Conservation (phyloP, 2,113 vertebrate species). For the Myrmecophaga tridactyla region DNA sequence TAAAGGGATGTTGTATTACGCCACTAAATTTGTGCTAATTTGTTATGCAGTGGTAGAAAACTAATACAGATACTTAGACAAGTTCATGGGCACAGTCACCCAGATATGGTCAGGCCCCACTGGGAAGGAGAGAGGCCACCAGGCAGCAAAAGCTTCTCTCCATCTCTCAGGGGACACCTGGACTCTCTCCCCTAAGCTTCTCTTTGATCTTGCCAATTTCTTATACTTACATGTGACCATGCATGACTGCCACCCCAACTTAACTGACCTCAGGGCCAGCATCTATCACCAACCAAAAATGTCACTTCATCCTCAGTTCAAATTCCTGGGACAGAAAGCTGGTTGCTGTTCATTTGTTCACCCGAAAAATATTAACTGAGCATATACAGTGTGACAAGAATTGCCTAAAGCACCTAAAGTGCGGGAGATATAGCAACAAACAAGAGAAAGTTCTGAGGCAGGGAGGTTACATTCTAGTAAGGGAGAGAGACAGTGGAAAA, state of each 20-base stretch:
- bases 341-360: background rate
- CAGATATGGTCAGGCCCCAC: background rate
- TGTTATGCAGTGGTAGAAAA: background rate
- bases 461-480: background rate
- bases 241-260: background rate
- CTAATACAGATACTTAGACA: background rate
- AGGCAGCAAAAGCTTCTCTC: background rate
- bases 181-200: background rate
- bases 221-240: background rate
- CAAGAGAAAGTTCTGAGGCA: background rate
- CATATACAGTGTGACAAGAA: background rate
- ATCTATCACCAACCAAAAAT: background rate
- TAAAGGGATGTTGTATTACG: background rate
- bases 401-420: background rate
- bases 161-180: background rate
- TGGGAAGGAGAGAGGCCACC: background rate
- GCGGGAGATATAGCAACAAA: background rate
- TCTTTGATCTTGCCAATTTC: background rate
- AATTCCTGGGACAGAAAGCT: background rate
- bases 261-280: background rate
- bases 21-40: background rate
- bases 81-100: background rate
- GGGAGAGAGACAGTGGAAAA: background rate
- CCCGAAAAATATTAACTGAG: background rate
- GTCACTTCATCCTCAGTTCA: background rate